Conservation (phyloP, 2,888 invertebrate genomes). For the Patella depressa region DNA sequence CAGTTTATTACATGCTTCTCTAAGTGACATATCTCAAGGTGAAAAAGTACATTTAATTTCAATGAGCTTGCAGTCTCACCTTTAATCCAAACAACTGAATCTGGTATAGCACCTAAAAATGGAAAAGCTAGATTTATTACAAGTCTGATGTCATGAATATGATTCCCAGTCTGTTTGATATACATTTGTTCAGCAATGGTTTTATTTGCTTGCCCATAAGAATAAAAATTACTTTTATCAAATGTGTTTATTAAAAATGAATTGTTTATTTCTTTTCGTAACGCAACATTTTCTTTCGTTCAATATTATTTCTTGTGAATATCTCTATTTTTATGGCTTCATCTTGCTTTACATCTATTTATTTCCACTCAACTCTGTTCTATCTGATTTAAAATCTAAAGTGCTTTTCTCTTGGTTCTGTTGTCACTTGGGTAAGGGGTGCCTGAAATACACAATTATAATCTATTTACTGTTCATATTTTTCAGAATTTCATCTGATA, state of each 20-base stretch:
- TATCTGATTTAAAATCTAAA: not conserved
- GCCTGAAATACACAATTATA: not conserved
- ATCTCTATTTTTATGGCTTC: not conserved
- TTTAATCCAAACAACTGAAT: too few relatives aligned
- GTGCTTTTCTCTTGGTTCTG: not conserved
- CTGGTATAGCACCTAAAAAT: too few relatives aligned
- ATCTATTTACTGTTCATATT: not conserved
- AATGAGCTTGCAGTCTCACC: too few relatives aligned
- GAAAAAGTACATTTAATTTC: too few relatives aligned
- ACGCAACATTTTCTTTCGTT: not conserved
- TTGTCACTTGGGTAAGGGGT: not conserved
- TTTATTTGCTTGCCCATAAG: not conserved
- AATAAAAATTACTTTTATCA: not conserved
- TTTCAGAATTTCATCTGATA: not conserved
- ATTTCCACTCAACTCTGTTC: not conserved
- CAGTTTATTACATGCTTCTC: too few relatives aligned
- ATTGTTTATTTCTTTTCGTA: not conserved
- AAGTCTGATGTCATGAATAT: too few relatives aligned
- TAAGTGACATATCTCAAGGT: too few relatives aligned
- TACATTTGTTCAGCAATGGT: not conserved
- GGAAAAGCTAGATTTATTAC: too few relatives aligned
- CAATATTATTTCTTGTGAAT: not conserved
- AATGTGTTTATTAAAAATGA: not conserved
- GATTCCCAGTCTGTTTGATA: too few relatives aligned
- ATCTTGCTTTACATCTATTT: not conserved